Evolutionary conservation across 1,140 invertebrate species (phyloP), one percentile per base, ranked within the genome.

Genomic region (Caenorhabditis inopinata): DNA sequence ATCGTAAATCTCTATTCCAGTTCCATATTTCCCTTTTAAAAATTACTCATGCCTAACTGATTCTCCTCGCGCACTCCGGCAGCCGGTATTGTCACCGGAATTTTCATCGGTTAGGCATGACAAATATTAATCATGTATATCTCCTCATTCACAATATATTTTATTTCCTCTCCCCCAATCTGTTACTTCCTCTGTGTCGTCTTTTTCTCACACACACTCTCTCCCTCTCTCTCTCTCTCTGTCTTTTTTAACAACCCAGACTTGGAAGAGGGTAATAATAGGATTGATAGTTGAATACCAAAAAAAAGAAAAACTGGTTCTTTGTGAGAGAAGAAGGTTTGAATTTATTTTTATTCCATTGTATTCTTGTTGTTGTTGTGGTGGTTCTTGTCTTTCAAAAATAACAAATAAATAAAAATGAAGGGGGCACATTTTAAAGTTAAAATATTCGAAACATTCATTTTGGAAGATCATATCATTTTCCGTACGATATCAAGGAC

Each of bases 341-440:
- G 35, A 68, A 38, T 68, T 68, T 68, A 68, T 29, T 68, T 68
- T 68, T 68, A 68, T 68, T 32, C 76, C 47, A 47, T 46, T 78
- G 58, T 73, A 73, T 73, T 58, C 76, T 18, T 45, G 25, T 78
- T 78, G 38, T 49, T 68, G 32, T 51, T 76, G 49, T 62, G 27
- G 29, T 46, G 21, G 14, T 58, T 58, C 6, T 68, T 47, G 51
- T 74, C 11, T 6, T 7, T 12, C 18, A 25, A 48, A 9, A 23
- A 38, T 11, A 18, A 11, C 29, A 62, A 11, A 23, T 62, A 38
- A 62, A 21, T 62, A 21, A 38, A 11, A 62, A 21, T 11, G 11
- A 18, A 62, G 18, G 11, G 11, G 18, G 11, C 53, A 16, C 18
- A 32, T 18, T 74, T 25, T 7, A 74, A 21, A 46, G 5, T 25